Evolutionary conservation across 2,888 invertebrate genomes (phyloP), one percentile per base, ranked within the genome.

Genomic region (Galerucella nymphaeae): DNA sequence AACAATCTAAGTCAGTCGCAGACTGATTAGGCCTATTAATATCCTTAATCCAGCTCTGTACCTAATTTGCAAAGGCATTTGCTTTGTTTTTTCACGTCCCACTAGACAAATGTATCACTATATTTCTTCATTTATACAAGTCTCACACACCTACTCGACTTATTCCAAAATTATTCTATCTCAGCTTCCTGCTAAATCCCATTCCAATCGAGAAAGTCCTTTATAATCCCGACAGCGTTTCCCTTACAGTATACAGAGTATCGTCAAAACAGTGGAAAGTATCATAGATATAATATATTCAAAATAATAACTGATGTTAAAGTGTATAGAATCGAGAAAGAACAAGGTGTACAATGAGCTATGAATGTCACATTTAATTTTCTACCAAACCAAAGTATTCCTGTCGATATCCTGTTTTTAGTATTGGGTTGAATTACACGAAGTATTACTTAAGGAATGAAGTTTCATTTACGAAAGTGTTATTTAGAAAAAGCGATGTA

Each of bases 151-250:
- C 55, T 38, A 53, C 55, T 30, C n/a, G n/a, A 58, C 23, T 58
- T 14, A 58, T 58, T 20, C 23, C 11, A 2, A 6, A 23, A 16
- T 64, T 30, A 64, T 64, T 64, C 23, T 53, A 64, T 64, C 50
- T 23, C 53, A 38, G 18, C 53, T n/a, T 30, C 3, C 13, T 38
- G 53, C 38, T 65, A 65, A 55, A 38, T 65, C 38, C 53, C 11
- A 16, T 65, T 65, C 18, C 65, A 65, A 65, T 65, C 53, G 55
- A 38, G 53, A 58, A 65, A 41, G 13, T 55, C 65, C 9, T 64
- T 64, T 23, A 64, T 50, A 55, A 55, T 45, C 14, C 45, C 10
- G 13, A 3, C 45, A 45, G 14, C 5, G 13, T 45, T 45, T 45
- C 45, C 45, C 14, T 0, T 2, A 14, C 14, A 13, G 14, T 23